phyloP scores from a whole-genome alignment of 2,888 invertebrate genomes.

The Drosophila histrio region DNA sequence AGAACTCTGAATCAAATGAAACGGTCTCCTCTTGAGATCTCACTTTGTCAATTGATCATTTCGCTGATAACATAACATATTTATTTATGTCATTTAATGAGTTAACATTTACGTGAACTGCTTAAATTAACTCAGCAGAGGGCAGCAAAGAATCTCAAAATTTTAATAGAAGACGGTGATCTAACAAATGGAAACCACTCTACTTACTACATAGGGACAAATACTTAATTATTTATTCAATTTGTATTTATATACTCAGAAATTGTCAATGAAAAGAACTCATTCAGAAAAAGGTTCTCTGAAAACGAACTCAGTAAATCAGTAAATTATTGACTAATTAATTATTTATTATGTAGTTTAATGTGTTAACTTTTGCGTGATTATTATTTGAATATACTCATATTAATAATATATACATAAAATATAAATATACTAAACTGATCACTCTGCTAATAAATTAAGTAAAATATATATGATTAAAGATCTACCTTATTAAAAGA shows the following conservation, averaged over 20 bases:
- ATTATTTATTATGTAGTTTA: background rate
- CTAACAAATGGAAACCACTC: too few species aligned
- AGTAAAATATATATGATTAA: background rate
- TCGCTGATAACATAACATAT: conserved; percentile 22
- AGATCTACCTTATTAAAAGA: background rate
- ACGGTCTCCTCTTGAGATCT: background rate
- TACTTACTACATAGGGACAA: too few species aligned
- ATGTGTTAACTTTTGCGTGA: conserved; percentile 1
- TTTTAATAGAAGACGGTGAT: background rate
- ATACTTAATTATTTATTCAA: background rate
- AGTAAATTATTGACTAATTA: background rate
- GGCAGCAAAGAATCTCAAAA: background rate
- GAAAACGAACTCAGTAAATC: background rate
- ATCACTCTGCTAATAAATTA: too few species aligned
- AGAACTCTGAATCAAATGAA: conserved; percentile 2
- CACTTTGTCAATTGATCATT: conserved; percentile 3
- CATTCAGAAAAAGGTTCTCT: background rate
- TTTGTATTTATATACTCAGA: background rate
- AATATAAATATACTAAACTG: too few species aligned
- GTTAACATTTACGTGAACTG: conserved; percentile 35
- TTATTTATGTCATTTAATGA: conserved; percentile 44
- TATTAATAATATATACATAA: too few species aligned
- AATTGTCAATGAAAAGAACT: conserved; percentile 1
- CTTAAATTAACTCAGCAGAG: conserved; percentile 25
- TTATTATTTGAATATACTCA: conserved; percentile 4